A percentile compares a stretch with the other conserved stretches of the same genome.
Evolutionary conservation across 2,888 invertebrate genomes (phyloP).

Genomic region (Drosophila nr. fundita): DNA sequence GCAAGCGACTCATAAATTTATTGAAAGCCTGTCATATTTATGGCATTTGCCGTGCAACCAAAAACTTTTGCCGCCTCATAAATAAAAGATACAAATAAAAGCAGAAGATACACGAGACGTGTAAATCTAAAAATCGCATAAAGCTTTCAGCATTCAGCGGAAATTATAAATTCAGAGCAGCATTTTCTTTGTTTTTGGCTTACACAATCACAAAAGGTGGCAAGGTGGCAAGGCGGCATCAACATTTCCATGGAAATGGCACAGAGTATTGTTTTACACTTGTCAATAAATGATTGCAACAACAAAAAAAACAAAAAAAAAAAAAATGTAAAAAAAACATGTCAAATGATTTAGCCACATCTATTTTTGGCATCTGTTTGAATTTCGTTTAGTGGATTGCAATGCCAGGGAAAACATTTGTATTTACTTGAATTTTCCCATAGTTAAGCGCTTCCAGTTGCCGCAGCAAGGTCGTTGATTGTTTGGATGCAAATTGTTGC

Average conservation of each 20-base stretch:
- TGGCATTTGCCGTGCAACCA: slow-evolving; percentile 22
- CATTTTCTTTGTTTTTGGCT: slow-evolving; percentile 26
- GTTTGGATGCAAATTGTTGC: slow-evolving; percentile 58
- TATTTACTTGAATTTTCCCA: slow-evolving; percentile 25
- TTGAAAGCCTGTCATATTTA: slow-evolving; percentile 65
- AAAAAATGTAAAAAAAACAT: neutral
- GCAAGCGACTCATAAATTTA: slow-evolving; percentile 49
- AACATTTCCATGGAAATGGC: slow-evolving; percentile 49
- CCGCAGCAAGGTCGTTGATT: slow-evolving; percentile 53
- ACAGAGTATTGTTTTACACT: slow-evolving; percentile 55
- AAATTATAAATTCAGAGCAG: slow-evolving; percentile 72
- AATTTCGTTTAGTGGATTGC: slow-evolving; percentile 10
- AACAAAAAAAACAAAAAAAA: neutral
- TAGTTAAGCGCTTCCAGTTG: slow-evolving; percentile 31
- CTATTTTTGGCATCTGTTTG: slow-evolving; percentile 10
- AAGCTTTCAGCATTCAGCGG: slow-evolving; percentile 65
- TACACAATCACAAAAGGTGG: slow-evolving; percentile 58
- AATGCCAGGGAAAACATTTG: slow-evolving; percentile 25
- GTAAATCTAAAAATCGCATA: slow-evolving; percentile 48
- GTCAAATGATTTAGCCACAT: slow-evolving; percentile 7
- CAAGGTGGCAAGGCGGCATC: neutral
- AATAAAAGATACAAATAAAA: slow-evolving; percentile 40
- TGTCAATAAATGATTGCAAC: slow-evolving; percentile 64
- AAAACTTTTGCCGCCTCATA: slow-evolving; percentile 62
- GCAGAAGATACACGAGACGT: slow-evolving; percentile 3